phyloP scores from a whole-genome alignment of 1,140 invertebrate species.

The Bombus soroeensis region DNA sequence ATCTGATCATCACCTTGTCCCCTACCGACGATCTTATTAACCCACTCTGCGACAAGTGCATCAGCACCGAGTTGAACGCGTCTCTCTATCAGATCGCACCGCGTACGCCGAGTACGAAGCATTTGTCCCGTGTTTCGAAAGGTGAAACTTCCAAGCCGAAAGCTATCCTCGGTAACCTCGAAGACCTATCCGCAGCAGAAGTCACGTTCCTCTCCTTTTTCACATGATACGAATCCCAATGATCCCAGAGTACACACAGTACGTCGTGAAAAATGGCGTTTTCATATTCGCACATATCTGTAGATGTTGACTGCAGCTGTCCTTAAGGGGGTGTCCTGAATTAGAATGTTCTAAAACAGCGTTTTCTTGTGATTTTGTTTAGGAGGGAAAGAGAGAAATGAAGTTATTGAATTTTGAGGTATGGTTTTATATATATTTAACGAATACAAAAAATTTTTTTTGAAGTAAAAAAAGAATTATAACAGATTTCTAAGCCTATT shows the following conservation, averaged over 20 bases:
- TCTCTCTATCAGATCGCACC: background rate
- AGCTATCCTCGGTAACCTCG: slow-evolving; percentile 1
- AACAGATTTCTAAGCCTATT: too few species aligned
- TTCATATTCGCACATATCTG: background rate
- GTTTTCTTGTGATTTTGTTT: too few species aligned
- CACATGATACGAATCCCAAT: slow-evolving; percentile 23
- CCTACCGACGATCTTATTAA: slow-evolving; percentile 5
- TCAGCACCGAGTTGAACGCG: background rate
- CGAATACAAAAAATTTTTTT: too few species aligned
- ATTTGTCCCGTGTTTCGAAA: slow-evolving; percentile 5
- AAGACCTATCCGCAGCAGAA: background rate
- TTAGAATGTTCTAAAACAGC: too few species aligned
- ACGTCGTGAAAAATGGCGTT: background rate
- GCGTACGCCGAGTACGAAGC: background rate
- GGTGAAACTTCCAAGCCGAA: background rate
- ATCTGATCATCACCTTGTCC: background rate
- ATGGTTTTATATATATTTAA: too few species aligned
- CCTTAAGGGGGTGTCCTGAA: background rate
- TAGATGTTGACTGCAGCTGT: background rate
- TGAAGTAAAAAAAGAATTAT: too few species aligned
- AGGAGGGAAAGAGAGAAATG: too few species aligned
- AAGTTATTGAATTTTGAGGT: too few species aligned
- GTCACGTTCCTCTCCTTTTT: background rate
- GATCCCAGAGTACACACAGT: background rate
- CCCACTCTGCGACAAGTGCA: background rate